Base-by-base conservation (phyloP, 2,797 vertebrate species). In the Bryconaethiops microstoma region DNA sequence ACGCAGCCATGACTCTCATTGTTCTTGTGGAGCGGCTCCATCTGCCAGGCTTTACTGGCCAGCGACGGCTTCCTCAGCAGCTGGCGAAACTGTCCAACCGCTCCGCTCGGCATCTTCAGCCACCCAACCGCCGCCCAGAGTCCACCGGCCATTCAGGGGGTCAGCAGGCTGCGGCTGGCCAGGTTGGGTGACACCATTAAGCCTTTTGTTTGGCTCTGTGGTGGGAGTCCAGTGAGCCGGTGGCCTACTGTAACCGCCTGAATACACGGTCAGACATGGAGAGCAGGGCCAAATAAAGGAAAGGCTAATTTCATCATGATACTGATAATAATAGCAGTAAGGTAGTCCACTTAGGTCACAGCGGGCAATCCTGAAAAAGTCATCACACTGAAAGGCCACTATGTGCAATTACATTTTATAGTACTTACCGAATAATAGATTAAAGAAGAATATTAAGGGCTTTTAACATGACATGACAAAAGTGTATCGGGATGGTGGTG, bases 81-180 rank as follows among this genome's bases (percentile, higher is more conserved):
- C 94, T 95, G 94, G 92, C 89, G 87, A 94, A 94, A 95, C 94
- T 94, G 94, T 88, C 94, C 93, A 95, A 93, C 91, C 87, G 92
- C 92, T 92, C 87, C 55, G 25, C 88, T 88, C 83, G 63, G 84
- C 90, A 86, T 87, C 89, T 79, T 90, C 67, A 55, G 78, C 90
- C 62, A 90, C 60, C 80, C 90, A 94, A 95, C 93, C 85, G 93
- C 92, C 92, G 90, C 84, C 76, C 57, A 39, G 50, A 88, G 86
- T 83, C 74, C 84, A 82, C 25, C 71, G 87, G 86, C 88, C 90
- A 86, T 88, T 85, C 89, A 81, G 54, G 77, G 86, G 92, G 92
- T 93, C 91, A 93, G 82, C 79, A 88, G 91, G 90, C 87, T 83
- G 76, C 83, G 86, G 83, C 64, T 42, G 81, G 78, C 75, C 70